Evolutionary conservation across 1,140 invertebrate species (phyloP), one percentile per base, ranked within the genome.

Genomic region (Nasonia longicornis): DNA sequence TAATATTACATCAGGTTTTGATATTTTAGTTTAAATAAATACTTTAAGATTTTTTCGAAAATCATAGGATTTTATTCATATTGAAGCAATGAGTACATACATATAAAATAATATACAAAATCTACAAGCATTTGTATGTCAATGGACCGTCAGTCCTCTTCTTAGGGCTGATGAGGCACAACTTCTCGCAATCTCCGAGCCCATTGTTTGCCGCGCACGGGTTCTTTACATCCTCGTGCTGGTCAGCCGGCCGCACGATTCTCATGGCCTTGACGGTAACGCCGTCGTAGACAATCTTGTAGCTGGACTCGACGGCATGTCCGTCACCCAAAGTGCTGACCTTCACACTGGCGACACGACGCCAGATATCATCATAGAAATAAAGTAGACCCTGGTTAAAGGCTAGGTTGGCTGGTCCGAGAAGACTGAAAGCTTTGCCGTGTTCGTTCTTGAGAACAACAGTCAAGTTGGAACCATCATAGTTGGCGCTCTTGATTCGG

Each of bases 401-500:
- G 22, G 63, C 63, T 3, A 75, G 29, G 3, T 52, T 38, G 0
- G 79, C 26, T 8, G 64, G 29, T 0, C 63, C 72, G 0, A 75
- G 42, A 1, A 75, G n/a, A 8, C 29, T 66, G 71, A 29, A 80
- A 1, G 35, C 1, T 8, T 69, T 38, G 20, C 64, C 63, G 2
- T 0, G 12, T 16, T 75, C 79, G 35, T 69, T 80, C n/a, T 35
- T 70, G 14, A 80, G 38, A 10, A 80, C 42, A 2, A 80, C 20
- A 12, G 6, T 26, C 1, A 58, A 22, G 0, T 72, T 14, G 3
- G 66, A 35, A 2, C 80, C 80, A 7, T 81, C 74, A 22, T 81
- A 81, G 20, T 71, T 64, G 0, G 80, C 45, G 67, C 74, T 77
- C 52, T 77, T 71, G 7, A 81, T 77, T 10, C 66, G 29, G 1